A percentile compares a stretch with the other conserved stretches of the same genome.
phyloP scores from a whole-genome alignment of 2,113 vertebrate genomes.

The Lycaon pictus region DNA sequence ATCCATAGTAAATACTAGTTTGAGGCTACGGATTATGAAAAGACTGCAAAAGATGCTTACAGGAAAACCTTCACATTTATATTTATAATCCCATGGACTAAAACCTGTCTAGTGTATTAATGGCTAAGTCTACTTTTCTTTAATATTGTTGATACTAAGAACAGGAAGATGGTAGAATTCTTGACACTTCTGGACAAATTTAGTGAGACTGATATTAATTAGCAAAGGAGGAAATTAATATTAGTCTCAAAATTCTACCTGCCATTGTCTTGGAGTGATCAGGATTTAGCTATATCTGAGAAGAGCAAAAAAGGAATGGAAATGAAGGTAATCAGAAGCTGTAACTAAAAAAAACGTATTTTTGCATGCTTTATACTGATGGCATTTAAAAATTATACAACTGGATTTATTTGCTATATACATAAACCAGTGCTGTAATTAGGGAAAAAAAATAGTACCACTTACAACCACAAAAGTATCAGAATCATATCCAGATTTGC shows the following conservation, averaged over 20 bases:
- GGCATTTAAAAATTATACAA: constrained; percentile 65
- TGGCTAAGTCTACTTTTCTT: constrained; percentile 47
- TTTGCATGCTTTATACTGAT: constrained; percentile 63
- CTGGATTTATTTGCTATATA: constrained; percentile 67
- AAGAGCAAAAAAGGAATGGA: constrained; percentile 15
- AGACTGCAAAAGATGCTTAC: constrained; percentile 58
- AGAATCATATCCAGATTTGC: constrained; percentile 66
- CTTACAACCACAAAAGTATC: constrained; percentile 49
- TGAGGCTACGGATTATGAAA: not conserved
- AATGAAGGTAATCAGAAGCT: constrained; percentile 49
- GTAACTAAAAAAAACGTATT: constrained; percentile 36
- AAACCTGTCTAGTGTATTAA: constrained; percentile 36
- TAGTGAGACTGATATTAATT: constrained; percentile 55
- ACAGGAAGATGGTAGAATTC: constrained; percentile 35
- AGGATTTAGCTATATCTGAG: constrained; percentile 10
- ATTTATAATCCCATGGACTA: constrained; percentile 37
- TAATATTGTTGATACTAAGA: constrained; percentile 54
- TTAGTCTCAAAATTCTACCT: constrained; percentile 58
- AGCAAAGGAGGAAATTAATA: constrained; percentile 44
- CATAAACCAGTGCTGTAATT: constrained; percentile 64
- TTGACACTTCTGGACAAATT: constrained; percentile 59
- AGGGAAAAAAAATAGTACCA: not conserved
- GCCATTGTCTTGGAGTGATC: constrained; percentile 51
- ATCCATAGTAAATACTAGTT: constrained; percentile 58
- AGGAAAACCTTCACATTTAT: constrained; percentile 48